Evolutionary conservation across 1,140 invertebrate species (phyloP).

Genomic region (Aphelinus certus): DNA sequence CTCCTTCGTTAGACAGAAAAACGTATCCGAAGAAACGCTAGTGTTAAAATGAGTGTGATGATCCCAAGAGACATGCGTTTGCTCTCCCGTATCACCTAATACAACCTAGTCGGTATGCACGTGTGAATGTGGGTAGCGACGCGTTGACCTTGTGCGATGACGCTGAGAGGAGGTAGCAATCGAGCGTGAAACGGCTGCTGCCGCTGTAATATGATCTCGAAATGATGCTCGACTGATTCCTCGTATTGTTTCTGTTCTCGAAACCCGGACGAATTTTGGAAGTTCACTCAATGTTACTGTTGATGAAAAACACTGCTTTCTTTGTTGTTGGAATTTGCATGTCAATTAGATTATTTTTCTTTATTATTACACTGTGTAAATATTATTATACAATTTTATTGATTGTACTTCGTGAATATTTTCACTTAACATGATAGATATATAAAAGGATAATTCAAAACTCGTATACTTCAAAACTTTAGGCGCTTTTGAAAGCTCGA

Average conservation of each 20-base stretch:
- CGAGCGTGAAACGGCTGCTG: neutral
- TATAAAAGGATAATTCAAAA: no score
- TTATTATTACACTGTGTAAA: no score
- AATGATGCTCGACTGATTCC: constrained; percentile 6
- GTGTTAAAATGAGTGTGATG: neutral
- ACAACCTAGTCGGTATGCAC: constrained; percentile 31
- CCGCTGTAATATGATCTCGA: constrained; percentile 19
- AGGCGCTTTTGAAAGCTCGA: no score
- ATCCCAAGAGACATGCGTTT: neutral
- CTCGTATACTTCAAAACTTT: no score
- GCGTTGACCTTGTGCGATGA: neutral
- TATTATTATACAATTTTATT: no score
- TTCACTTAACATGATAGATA: no score
- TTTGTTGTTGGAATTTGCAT: constrained; percentile 1
- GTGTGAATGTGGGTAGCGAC: constrained; percentile 2
- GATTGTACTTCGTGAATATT: no score
- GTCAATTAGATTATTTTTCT: no score
- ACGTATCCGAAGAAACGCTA: constrained; percentile 1
- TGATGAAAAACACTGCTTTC: neutral
- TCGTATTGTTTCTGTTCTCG: neutral
- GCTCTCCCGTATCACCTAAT: neutral
- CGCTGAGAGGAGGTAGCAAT: neutral
- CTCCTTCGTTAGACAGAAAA: constrained; percentile 21
- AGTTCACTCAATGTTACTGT: constrained; percentile 16
- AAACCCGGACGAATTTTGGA: constrained; percentile 2